A percentile compares a stretch with the other conserved stretches of the same genome.
Evolutionary conservation across 2,113 vertebrate species (phyloP).

Genomic region (Clarias batrachus): DNA sequence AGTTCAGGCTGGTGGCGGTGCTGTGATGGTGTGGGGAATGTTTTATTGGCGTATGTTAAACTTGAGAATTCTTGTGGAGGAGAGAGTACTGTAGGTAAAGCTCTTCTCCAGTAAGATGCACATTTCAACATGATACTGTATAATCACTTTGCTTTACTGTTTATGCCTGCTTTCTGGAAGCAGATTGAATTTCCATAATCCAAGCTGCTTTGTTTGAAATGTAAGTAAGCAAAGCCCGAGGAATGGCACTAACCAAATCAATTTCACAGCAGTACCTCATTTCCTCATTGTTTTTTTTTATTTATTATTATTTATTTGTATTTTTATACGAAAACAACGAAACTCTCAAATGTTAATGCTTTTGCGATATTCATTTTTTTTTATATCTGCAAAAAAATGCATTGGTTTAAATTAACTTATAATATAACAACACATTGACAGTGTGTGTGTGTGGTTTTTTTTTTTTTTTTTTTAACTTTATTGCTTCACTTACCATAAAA

Average conservation of each 20-base stretch:
- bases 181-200: not conserved
- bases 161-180: not conserved
- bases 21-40: not conserved
- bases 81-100: not conserved
- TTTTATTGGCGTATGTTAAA: not conserved
- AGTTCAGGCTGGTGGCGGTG: not conserved
- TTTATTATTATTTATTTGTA: too few relatives aligned
- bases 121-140: not conserved
- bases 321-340: not conserved
- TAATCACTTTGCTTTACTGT: not conserved
- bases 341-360: not conserved
- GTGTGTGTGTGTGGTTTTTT: not conserved
- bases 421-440: not conserved
- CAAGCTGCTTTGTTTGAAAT: not conserved
- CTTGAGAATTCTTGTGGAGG: not conserved
- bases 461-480: too few relatives aligned
- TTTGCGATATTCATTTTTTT: not conserved
- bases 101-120: not conserved
- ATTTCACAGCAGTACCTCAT: not conserved
- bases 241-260: not conserved
- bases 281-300: not conserved
- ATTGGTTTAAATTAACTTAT: not conserved
- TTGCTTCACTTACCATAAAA: constrained; percentile 7
- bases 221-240: not conserved
- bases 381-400: not conserved